Evolutionary conservation across 2,888 invertebrate species (phyloP).

Genomic region (Caenorhabditis afra): DNA sequence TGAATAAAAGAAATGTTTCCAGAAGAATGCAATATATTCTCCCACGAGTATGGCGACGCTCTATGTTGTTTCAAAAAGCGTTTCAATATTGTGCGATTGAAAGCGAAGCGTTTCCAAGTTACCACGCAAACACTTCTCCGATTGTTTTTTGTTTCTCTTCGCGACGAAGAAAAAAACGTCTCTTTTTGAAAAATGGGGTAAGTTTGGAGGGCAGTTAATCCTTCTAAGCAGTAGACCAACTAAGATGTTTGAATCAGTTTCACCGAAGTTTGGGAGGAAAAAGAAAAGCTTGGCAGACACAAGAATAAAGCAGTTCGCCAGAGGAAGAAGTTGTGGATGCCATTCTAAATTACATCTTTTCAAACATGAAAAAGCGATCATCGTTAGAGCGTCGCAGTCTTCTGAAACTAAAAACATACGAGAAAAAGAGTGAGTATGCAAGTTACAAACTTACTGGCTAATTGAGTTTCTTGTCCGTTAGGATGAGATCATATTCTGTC

Average conservation of each 20-base stretch:
- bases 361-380: conserved; percentile 44
- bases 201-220: conserved; percentile 50
- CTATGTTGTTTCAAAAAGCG: conserved; percentile 29
- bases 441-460: conserved; percentile 45
- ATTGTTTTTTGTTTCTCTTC: conserved; percentile 11
- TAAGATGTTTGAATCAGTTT: conserved; percentile 46
- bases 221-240: conserved; percentile 50
- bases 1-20: conserved; percentile 14
- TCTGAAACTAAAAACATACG: conserved; percentile 41
- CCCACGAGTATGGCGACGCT: conserved; percentile 36
- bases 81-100: conserved; percentile 28
- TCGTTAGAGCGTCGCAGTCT: conserved; percentile 19
- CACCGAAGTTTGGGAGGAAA: conserved; percentile 8
- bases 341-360: conserved; percentile 57
- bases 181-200: conserved; percentile 45
- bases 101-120: conserved; percentile 9
- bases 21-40: conserved; percentile 42
- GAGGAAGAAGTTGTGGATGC: conserved; percentile 17
- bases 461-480: conserved; percentile 45
- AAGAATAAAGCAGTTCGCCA: conserved; percentile 18
- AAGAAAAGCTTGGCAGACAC: conserved; percentile 14
- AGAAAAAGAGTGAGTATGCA: conserved; percentile 15
- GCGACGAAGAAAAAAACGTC: conserved; percentile 14
- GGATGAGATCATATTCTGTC: conserved; percentile 51
- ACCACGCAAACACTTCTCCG: conserved; percentile 13